These are phyloP conservation scores for Amblyornis subalaris DNA, from an alignment of 2,113 vertebrate species.

Conservation along the genomic window DNA sequence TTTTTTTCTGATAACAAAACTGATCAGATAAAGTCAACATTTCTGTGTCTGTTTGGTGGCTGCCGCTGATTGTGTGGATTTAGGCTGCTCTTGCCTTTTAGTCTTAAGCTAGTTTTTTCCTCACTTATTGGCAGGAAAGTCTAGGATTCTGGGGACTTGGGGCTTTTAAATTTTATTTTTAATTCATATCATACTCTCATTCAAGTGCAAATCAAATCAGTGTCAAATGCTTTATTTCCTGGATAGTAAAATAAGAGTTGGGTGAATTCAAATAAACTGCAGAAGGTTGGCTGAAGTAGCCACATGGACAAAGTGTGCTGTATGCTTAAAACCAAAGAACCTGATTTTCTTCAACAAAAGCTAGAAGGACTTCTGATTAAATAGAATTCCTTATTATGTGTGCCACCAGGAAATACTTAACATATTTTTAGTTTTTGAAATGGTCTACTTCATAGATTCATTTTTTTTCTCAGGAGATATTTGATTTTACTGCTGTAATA, in stretches of 20 bases:
- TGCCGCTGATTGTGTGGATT: not conserved
- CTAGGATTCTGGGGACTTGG: not conserved
- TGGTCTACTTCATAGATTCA: not conserved
- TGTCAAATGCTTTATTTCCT: not conserved
- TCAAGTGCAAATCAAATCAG: not conserved
- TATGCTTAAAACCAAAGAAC: constrained; percentile 26
- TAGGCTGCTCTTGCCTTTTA: not conserved
- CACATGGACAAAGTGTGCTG: not conserved
- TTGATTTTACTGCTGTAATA: not conserved
- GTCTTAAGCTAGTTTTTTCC: constrained; percentile 1
- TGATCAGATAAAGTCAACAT: not conserved
- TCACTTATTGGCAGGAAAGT: not conserved
- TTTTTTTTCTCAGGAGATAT: not conserved
- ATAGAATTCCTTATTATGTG: not conserved
- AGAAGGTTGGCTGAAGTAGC: not conserved
- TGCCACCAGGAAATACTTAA: not conserved
- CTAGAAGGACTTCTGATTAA: not conserved
- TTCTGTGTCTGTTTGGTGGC: not conserved
- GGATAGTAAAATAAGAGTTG: not conserved
- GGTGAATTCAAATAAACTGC: not conserved
- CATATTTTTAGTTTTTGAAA: not conserved
- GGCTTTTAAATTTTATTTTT: not conserved
- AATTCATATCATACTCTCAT: not conserved
- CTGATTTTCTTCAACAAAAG: not conserved
- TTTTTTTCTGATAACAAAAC: not conserved